Evolutionary conservation across 2,113 vertebrate species (phyloP).

Genomic region (Neomonachus schauinslandi): DNA sequence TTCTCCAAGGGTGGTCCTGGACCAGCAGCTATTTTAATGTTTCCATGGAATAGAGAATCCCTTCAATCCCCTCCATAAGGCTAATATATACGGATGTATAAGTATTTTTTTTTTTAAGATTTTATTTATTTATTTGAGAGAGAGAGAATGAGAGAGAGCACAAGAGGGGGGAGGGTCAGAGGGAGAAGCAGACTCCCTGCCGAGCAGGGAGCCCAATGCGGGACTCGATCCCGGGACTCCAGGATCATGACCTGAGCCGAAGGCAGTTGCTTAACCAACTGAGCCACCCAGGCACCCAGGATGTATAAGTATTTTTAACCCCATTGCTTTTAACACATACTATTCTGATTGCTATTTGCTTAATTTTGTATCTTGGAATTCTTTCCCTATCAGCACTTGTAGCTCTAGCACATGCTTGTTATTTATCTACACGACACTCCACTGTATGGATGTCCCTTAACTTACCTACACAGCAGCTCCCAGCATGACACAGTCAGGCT

Average conservation of each 20-base stretch:
- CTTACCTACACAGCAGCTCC: neutral
- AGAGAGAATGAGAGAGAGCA: no score
- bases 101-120: no score
- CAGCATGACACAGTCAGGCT: neutral
- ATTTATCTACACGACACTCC: accelerated
- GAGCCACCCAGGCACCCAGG: no score
- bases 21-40: neutral
- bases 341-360: neutral
- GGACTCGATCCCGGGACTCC: no score
- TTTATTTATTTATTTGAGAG: no score
- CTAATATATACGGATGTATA: neutral
- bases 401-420: neutral
- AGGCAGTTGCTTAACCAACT: no score
- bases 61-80: neutral
- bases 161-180: no score
- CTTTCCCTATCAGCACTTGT: neutral
- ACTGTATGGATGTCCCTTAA: neutral
- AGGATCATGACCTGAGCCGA: no score
- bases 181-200: no score
- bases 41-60: neutral
- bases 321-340: neutral
- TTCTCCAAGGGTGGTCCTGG: no score
- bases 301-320: neutral
- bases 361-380: neutral
- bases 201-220: no score